A percentile compares a stretch with the other conserved stretches of the same genome.
These are phyloP conservation scores for Homarus gammarus DNA, from an alignment of 2,888 invertebrate genomes.

Conservation along the genomic window DNA sequence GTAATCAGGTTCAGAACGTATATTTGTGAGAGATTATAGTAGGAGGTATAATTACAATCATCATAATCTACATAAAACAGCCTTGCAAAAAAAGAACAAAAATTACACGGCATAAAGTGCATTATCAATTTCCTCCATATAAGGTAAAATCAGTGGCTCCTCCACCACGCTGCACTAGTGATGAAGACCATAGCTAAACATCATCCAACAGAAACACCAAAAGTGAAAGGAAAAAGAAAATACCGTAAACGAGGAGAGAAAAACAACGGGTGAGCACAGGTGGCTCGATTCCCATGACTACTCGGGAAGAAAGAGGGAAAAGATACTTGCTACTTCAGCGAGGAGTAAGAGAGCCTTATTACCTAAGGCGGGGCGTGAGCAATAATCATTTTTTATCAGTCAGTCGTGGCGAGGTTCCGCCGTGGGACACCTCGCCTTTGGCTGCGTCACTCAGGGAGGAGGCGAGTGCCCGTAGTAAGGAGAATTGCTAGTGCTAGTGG, in stretches of 20 bases:
- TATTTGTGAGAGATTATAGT: too few relatives aligned
- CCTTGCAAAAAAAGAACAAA: too few relatives aligned
- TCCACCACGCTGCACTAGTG: too few relatives aligned
- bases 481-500: conserved; percentile 8
- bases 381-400: conserved; percentile 51
- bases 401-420: background rate
- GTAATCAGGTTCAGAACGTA: too few relatives aligned
- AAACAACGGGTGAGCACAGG: background rate
- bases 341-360: conserved; percentile 22
- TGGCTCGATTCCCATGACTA: background rate
- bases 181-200: too few relatives aligned
- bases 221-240: background rate
- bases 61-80: too few relatives aligned
- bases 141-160: too few relatives aligned
- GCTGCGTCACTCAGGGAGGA: background rate
- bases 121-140: too few relatives aligned
- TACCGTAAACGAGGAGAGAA: background rate
- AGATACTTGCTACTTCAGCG: background rate
- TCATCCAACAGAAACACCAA: too few relatives aligned
- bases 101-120: too few relatives aligned
- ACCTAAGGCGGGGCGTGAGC: conserved; percentile 28
- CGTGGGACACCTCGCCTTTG: background rate
- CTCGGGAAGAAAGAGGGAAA: background rate
- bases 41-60: too few relatives aligned
- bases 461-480: background rate